Evolutionary conservation across 2,797 vertebrate species (phyloP).

Genomic region (Lutra lutra): DNA sequence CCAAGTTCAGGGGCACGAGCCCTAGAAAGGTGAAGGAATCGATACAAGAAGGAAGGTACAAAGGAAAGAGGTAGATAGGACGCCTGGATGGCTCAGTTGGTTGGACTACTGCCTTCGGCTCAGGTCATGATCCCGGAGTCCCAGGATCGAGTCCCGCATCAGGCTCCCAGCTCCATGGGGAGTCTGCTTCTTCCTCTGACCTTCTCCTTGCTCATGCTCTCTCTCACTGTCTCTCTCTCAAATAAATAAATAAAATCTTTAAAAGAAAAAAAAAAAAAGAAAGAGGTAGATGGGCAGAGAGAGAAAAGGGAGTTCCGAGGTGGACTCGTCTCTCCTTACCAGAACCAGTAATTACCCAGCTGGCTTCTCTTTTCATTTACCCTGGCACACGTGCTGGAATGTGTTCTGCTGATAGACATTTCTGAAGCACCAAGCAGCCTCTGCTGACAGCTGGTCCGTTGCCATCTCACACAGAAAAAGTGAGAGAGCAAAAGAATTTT

Average conservation of each 20-base stretch:
- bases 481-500: constrained; percentile 18
- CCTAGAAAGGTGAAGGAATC: neutral
- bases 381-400: neutral
- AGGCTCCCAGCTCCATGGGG: too few relatives aligned
- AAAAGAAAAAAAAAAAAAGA: too few relatives aligned
- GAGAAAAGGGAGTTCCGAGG: neutral
- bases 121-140: too few relatives aligned
- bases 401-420: neutral
- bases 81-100: too few relatives aligned
- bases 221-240: too few relatives aligned
- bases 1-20: neutral
- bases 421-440: neutral
- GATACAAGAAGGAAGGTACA: neutral
- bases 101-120: too few relatives aligned
- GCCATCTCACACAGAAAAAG: neutral
- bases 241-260: too few relatives aligned
- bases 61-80: neutral
- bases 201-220: too few relatives aligned
- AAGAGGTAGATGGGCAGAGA: neutral
- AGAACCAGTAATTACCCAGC: neutral
- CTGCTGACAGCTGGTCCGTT: neutral
- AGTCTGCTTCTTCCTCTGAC: too few relatives aligned
- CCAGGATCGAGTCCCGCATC: too few relatives aligned
- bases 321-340: neutral
- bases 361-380: neutral